A percentile compares a stretch with the other conserved stretches of the same genome.
phyloP scores from a whole-genome alignment of 2,113 vertebrate genomes.

The Microcebus ravelobensis region DNA sequence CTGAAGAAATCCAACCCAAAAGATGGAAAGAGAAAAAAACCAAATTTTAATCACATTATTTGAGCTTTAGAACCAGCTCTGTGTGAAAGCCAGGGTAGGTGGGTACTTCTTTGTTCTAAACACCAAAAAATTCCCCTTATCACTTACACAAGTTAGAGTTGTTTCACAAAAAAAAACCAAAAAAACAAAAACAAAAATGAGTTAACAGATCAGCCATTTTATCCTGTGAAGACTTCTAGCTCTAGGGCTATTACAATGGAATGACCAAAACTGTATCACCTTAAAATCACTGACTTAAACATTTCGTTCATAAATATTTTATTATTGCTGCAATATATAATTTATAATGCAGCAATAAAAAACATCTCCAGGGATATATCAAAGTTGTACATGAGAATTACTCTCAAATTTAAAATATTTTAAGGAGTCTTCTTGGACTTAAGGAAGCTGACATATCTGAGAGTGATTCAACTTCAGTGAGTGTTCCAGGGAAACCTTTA shows the following conservation, averaged over 20 bases:
- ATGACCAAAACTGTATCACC: neutral
- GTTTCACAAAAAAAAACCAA: neutral
- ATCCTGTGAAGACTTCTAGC: neutral
- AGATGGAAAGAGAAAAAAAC: neutral
- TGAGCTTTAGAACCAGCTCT: neutral
- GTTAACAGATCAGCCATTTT: neutral
- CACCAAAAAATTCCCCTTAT: neutral
- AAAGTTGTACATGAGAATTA: neutral
- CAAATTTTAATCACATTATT: neutral
- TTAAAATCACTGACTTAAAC: slow-evolving; percentile 12
- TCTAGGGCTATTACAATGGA: neutral
- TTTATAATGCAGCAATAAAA: neutral
- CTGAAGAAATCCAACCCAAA: neutral
- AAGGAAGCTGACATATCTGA: neutral
- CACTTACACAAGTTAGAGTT: neutral
- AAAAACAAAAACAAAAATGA: neutral
- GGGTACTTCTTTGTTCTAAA: neutral
- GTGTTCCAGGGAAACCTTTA: neutral
- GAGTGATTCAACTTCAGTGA: neutral
- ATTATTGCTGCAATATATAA: neutral
- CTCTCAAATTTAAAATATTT: slow-evolving; percentile 14
- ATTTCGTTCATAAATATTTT: slow-evolving; percentile 46
- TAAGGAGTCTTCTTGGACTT: neutral
- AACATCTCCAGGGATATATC: neutral
- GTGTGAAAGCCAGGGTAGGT: neutral